These are phyloP conservation scores for Heteropelma amictum DNA, from an alignment of 2,888 invertebrate genomes.

Conservation along the genomic window DNA sequence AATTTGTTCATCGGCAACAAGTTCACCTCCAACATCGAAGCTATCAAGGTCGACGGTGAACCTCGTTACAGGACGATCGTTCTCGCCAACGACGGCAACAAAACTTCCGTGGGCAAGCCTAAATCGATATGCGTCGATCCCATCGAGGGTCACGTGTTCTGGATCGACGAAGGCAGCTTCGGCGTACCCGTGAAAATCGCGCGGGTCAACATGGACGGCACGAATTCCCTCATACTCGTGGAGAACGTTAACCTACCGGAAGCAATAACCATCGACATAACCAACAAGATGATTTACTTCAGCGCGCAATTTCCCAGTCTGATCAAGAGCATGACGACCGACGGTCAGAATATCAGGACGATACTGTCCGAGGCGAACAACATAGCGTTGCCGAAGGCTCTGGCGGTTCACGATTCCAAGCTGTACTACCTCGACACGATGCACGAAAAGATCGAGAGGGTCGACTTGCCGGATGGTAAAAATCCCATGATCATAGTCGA, in stretches of 20 bases:
- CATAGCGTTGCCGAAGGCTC: conserved; percentile 88
- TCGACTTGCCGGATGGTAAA: conserved; percentile 89
- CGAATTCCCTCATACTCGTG: conserved; percentile 85
- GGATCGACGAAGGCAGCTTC: conserved; percentile 96
- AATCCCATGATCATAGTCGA: conserved; percentile 85
- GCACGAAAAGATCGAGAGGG: conserved; percentile 92
- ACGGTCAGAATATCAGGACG: conserved; percentile 84
- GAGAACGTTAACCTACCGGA: conserved; percentile 87
- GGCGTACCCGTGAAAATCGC: conserved; percentile 94
- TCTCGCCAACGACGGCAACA: conserved; percentile 92
- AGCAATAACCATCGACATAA: conserved; percentile 91
- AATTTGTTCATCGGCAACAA: conserved; percentile 96
- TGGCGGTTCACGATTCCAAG: conserved; percentile 89
- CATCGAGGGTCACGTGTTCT: conserved; percentile 92
- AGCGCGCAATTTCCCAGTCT: conserved; percentile 88
- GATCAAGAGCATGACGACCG: conserved; percentile 85
- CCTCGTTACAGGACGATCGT: conserved; percentile 90
- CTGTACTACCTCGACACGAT: conserved; percentile 93
- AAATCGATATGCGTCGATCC: conserved; percentile 94
- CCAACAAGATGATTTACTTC: conserved; percentile 91
- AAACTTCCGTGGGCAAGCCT: conserved; percentile 91
- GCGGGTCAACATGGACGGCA: conserved; percentile 96
- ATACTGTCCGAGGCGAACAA: conserved; percentile 85
- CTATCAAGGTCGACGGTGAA: conserved; percentile 91
- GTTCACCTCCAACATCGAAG: conserved; percentile 93